Percentiles rank a stretch among this genome's conserved stretches.
phyloP scores from a whole-genome alignment of 2,113 vertebrate species.

The Chascanopsetta lugubris region DNA sequence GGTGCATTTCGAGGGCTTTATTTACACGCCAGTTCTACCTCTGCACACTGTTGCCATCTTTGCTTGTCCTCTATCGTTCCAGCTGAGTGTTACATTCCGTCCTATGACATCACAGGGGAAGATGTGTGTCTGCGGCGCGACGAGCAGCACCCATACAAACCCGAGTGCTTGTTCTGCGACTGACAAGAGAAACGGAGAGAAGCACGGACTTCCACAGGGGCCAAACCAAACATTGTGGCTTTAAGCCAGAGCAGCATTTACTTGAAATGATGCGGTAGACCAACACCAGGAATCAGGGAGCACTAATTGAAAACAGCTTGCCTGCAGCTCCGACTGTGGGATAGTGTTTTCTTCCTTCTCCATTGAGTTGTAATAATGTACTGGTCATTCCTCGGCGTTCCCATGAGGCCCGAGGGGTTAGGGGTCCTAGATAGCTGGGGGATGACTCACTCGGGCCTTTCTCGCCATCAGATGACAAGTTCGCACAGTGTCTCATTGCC shows the following conservation, averaged over 20 bases:
- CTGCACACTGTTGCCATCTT: slow-evolving; percentile 10
- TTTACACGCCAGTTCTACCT: neutral
- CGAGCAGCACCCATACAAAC: neutral
- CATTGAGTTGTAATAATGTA: slow-evolving; percentile 43
- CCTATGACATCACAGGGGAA: slow-evolving; percentile 24
- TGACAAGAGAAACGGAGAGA: slow-evolving; percentile 45
- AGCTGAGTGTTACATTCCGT: slow-evolving; percentile 3
- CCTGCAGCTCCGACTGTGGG: slow-evolving; percentile 57
- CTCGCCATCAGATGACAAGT: slow-evolving; percentile 56
- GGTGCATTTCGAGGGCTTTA: neutral
- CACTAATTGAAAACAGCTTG: slow-evolving; percentile 74
- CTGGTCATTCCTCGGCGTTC: slow-evolving; percentile 61
- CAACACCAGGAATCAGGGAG: slow-evolving; percentile 63
- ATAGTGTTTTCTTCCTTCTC: slow-evolving; percentile 28
- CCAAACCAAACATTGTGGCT: slow-evolving; percentile 72
- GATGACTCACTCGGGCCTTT: slow-evolving; percentile 64
- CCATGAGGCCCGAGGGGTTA: slow-evolving; percentile 59
- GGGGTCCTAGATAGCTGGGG: slow-evolving; percentile 56
- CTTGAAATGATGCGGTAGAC: slow-evolving; percentile 74
- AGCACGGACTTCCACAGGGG: slow-evolving; percentile 26
- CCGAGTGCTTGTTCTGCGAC: slow-evolving; percentile 20
- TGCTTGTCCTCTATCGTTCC: too few species aligned
- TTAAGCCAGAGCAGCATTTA: slow-evolving; percentile 68
- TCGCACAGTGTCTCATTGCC: slow-evolving; percentile 54
- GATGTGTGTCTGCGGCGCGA: neutral